These are phyloP conservation scores for Emydoidea blandingii DNA, from an alignment of 2,797 vertebrate species.

Conservation along the genomic window DNA sequence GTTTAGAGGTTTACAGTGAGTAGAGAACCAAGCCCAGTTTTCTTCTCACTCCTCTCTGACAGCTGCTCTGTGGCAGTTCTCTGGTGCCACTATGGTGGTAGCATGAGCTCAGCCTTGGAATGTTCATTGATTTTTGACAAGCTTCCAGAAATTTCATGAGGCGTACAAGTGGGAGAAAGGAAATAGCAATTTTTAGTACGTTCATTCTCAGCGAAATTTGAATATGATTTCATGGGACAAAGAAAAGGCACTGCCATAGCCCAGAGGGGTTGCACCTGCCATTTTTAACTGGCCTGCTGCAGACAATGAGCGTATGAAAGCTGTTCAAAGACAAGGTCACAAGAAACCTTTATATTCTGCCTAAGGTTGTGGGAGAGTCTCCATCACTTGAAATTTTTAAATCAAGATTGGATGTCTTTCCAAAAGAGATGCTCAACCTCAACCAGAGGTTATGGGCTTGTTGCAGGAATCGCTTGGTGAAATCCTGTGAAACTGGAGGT, in stretches of 20 bases:
- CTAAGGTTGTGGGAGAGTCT: not conserved
- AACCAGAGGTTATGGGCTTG: not conserved
- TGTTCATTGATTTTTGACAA: not conserved
- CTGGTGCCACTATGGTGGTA: not conserved
- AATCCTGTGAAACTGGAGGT: not conserved
- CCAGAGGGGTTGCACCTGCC: not conserved
- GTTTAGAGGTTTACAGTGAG: not conserved
- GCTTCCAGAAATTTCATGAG: not conserved
- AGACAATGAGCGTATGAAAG: not conserved
- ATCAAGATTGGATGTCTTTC: not conserved
- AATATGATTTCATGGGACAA: not conserved
- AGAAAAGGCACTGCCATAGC: not conserved
- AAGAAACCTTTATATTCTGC: not conserved
- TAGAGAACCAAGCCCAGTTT: not conserved
- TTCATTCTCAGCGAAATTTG: not conserved
- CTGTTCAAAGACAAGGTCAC: not conserved
- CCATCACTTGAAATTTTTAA: constrained; percentile 12
- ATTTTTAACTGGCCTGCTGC: not conserved
- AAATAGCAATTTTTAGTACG: not conserved
- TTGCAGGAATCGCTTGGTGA: not conserved
- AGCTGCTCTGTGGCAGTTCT: not conserved
- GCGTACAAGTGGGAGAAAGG: not conserved
- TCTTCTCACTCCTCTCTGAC: not conserved
- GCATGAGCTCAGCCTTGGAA: not conserved
- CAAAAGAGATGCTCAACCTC: not conserved